Percentiles rank a stretch among this genome's conserved stretches.
Evolutionary conservation across 30 jellyfish, hydroid and myxozoan species (phyloP).

Genomic region (Turritopsis dohrnii): DNA sequence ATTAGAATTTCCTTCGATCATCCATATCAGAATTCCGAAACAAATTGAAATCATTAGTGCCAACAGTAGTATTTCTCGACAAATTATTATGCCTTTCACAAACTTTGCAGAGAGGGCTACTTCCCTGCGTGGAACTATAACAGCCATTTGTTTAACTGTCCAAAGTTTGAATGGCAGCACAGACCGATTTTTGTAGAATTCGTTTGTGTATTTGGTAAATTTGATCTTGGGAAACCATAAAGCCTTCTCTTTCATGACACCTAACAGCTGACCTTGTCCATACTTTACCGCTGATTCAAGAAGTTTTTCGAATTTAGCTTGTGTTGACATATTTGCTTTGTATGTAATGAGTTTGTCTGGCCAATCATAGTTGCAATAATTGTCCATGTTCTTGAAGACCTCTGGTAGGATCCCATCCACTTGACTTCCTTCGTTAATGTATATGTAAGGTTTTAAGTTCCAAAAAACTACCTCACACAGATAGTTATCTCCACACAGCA

Average conservation of each 20-base stretch:
- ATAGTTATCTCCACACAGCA: not conserved
- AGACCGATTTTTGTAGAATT: not conserved
- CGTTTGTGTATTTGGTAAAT: not conserved
- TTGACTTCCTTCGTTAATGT: not conserved
- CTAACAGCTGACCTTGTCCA: not conserved
- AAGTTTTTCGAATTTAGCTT: not conserved
- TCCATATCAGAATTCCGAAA: constrained; percentile 13
- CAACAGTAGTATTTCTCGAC: not conserved
- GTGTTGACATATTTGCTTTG: not conserved
- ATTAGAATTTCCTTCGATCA: not conserved
- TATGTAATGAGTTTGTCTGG: not conserved
- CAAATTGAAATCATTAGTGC: not conserved
- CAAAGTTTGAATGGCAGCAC: not conserved
- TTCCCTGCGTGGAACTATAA: not conserved
- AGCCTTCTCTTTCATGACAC: not conserved
- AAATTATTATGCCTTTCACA: not conserved
- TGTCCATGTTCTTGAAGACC: not conserved
- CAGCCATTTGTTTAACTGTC: not conserved
- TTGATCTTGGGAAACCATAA: not conserved
- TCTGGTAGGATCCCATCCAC: not conserved
- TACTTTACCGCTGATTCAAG: not conserved
- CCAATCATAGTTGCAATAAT: not conserved
- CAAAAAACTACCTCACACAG: not conserved
- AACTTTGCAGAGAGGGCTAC: not conserved
- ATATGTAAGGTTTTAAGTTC: not conserved